Percentiles rank a stretch among this genome's conserved stretches.
Conservation (phyloP, 2,797 vertebrate species). For the Cuculus canorus region DNA sequence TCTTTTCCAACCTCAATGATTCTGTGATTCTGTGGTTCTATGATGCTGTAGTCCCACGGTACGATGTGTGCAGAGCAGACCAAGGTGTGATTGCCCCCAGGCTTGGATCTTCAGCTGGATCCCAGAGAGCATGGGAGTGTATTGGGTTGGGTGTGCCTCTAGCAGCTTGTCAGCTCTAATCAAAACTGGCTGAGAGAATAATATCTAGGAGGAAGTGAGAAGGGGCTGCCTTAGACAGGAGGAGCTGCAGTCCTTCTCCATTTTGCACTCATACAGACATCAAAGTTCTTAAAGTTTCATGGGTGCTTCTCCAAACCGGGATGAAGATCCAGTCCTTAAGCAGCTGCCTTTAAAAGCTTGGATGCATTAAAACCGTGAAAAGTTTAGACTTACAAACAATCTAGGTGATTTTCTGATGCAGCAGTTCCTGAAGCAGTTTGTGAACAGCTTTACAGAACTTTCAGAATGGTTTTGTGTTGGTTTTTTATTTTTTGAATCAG, state of each 20-base stretch:
- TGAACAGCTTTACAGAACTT: background rate
- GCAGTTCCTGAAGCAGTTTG: background rate
- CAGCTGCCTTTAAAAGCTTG: background rate
- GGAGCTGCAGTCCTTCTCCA: background rate
- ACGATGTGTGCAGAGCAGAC: rapidly evolving
- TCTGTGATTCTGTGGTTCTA: no score
- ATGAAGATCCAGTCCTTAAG: background rate
- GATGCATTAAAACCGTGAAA: background rate
- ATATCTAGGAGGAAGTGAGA: background rate
- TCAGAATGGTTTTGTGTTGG: background rate
- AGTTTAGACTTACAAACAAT: background rate
- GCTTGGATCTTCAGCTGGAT: background rate
- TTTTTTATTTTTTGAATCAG: background rate
- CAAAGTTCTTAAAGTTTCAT: background rate
- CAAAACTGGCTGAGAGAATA: background rate
- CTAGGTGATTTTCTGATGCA: background rate
- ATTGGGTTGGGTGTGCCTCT: background rate
- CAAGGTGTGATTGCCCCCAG: background rate
- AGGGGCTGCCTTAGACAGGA: rapidly evolving
- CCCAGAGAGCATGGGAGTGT: background rate
- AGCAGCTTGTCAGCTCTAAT: background rate
- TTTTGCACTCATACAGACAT: background rate
- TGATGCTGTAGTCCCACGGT: background rate
- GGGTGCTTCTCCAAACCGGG: background rate
- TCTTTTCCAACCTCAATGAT: no score